A percentile compares a stretch with the other conserved stretches of the same genome.
Evolutionary conservation across 2,888 invertebrate species (phyloP).

Genomic region (Phasia obesa): DNA sequence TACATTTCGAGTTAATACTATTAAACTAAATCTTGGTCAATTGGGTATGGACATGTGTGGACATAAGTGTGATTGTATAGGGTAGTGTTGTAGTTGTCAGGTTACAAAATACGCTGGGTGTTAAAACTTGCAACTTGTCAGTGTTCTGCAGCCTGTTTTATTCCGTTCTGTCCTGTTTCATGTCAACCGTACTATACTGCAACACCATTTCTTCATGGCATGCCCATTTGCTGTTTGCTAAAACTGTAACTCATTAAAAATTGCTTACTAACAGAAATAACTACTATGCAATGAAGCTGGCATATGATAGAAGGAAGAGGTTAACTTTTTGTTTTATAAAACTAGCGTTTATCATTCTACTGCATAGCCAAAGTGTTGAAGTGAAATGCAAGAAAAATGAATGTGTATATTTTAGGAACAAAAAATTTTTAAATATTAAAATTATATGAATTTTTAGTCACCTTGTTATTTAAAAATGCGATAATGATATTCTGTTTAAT

Average conservation of each 20-base stretch:
- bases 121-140: conserved; percentile 56
- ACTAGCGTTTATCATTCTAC: conserved; percentile 36
- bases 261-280: conserved; percentile 63
- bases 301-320: not conserved
- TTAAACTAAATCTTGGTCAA: no score
- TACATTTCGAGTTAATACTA: no score
- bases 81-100: conserved; percentile 41
- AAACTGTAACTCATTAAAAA: conserved; percentile 68
- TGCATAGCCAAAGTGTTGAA: conserved; percentile 11
- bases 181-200: conserved; percentile 42
- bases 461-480: conserved; percentile 36
- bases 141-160: conserved; percentile 48
- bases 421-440: conserved; percentile 58
- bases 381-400: conserved; percentile 4
- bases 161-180: conserved; percentile 36
- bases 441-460: conserved; percentile 58
- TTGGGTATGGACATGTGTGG: not conserved
- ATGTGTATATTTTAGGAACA: not conserved
- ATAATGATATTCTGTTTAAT: no score
- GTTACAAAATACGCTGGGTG: conserved; percentile 44
- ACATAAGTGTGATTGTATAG: not conserved
- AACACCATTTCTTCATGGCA: conserved; percentile 34
- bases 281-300: conserved; percentile 39
- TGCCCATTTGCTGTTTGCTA: conserved; percentile 61
- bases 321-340: conserved; percentile 8